phyloP scores from a whole-genome alignment of 2,113 vertebrate genomes.

The Nyctibius bracteatus region DNA sequence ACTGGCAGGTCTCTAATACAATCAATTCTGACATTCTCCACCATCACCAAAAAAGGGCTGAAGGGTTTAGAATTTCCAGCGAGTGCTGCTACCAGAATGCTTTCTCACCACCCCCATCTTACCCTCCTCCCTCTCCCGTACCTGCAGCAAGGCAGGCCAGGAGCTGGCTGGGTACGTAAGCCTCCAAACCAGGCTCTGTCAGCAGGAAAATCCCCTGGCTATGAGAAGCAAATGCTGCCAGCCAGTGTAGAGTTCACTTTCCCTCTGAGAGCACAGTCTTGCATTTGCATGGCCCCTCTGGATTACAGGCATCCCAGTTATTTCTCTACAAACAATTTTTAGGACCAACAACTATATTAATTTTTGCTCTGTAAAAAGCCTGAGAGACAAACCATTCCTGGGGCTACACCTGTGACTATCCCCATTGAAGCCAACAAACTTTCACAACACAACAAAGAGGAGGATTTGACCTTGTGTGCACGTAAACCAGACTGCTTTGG shows the following conservation, averaged over 20 bases:
- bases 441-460: not conserved
- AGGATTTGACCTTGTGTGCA: not conserved
- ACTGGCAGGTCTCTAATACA: conserved; percentile 29
- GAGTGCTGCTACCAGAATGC: not conserved
- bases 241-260: conserved; percentile 22
- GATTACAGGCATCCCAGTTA: conserved; percentile 21
- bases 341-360: not conserved
- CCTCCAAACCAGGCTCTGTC: not conserved
- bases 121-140: not conserved
- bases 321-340: not conserved
- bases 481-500: not conserved
- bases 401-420: not conserved
- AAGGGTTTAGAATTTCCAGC: not conserved
- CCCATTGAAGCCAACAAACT: not conserved
- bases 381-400: not conserved
- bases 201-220: conserved; percentile 12
- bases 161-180: not conserved
- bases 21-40: conserved; percentile 15
- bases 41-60: conserved; percentile 45
- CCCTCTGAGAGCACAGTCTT: not conserved
- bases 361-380: not conserved
- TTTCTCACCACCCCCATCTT: not conserved
- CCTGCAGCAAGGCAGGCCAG: conserved; percentile 16
- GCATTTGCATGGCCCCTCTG: not conserved
- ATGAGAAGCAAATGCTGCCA: not conserved